Percentiles rank a stretch among this genome's conserved stretches.
Conservation (phyloP, 2,888 invertebrate species). For the Tachystola acroxantha region DNA sequence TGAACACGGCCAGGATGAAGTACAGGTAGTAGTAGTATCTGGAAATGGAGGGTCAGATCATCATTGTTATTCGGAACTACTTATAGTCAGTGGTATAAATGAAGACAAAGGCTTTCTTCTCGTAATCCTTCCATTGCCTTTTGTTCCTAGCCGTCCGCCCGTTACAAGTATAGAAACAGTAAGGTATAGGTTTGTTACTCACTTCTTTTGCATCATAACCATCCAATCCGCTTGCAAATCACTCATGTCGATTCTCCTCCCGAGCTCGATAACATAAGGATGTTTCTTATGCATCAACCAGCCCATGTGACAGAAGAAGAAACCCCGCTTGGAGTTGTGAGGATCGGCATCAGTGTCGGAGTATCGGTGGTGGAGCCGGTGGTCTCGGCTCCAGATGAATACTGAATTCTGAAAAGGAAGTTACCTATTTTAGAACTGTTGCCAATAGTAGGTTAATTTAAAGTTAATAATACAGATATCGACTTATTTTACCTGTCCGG, state of each 20-base stretch:
- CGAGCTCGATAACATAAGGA: conserved; percentile 84
- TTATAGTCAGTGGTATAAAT: no score
- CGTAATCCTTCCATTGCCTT: no score
- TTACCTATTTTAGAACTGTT: neutral
- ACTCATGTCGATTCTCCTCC: conserved; percentile 83
- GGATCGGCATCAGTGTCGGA: conserved; percentile 85
- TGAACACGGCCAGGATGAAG: conserved; percentile 72
- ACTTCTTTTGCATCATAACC: conserved; percentile 88
- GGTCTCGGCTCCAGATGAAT: conserved; percentile 89
- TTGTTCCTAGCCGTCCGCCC: no score
- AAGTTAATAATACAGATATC: no score
- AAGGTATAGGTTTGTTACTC: no score
- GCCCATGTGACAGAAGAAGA: conserved; percentile 93
- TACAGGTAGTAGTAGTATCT: conserved; percentile 83
- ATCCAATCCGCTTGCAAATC: conserved; percentile 85
- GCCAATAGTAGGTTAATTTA: no score
- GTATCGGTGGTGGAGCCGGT: conserved; percentile 89
- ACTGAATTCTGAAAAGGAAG: conserved; percentile 86
- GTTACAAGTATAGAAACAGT: no score
- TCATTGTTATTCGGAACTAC: no score
- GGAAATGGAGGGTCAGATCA: conserved; percentile 48
- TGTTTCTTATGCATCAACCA: conserved; percentile 91
- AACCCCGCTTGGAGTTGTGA: conserved; percentile 87
- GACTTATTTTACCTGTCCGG: conserved; percentile 87
- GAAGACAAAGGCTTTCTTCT: no score